Base-by-base conservation (phyloP, 2,888 invertebrate genomes). In the Polietes domitor region DNA sequence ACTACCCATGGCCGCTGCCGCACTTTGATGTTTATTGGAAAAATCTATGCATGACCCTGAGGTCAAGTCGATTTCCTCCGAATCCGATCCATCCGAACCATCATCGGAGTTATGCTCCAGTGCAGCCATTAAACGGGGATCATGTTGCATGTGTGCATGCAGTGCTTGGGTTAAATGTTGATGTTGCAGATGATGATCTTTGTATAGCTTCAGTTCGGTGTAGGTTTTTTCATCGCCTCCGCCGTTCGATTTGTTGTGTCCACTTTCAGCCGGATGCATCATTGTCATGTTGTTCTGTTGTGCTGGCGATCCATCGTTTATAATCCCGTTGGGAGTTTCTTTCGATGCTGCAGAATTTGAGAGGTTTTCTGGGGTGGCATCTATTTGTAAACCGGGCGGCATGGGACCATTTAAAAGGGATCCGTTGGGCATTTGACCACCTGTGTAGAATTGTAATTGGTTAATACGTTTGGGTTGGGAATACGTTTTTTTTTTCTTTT, bases 31-130 rank as follows among this genome's bases (percentile, higher is more conserved):
- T 80, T 91, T 92, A 85, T 89, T 91, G 6, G 92, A 92, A 85
- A 92, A 92, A 87, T 92, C 92, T 85, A 92, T 92, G 88, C 92
- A 92, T 78, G 92, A 88, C 53, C 92, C 92, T 17, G 92, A 92
- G 6, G 92, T 92, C 50, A 92, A 87, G 88, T 92, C 92, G 71
- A 92, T 92, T 88, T 92, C 92, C 86, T 92, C 92, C 0, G 92
- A 92, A 85, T 92, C 92, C 0, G 92, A 92, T 61, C 91, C 92
- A 87, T 92, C 92, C 10, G 89, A 90, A 10, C 89, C 90, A 21
- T 91, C 91, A 77, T 91, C 91, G 0, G 91, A 91, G 72, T 88
- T 87, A 68, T 89, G 89, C 28, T 88, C 89, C 41, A 91, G 80
- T 26, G 88, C 85, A 21, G 85, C 86, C 86, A 87, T 86, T 58